These are phyloP conservation scores for Aegithalos caudatus DNA, from an alignment of 2,113 vertebrate genomes.

Conservation along the genomic window DNA sequence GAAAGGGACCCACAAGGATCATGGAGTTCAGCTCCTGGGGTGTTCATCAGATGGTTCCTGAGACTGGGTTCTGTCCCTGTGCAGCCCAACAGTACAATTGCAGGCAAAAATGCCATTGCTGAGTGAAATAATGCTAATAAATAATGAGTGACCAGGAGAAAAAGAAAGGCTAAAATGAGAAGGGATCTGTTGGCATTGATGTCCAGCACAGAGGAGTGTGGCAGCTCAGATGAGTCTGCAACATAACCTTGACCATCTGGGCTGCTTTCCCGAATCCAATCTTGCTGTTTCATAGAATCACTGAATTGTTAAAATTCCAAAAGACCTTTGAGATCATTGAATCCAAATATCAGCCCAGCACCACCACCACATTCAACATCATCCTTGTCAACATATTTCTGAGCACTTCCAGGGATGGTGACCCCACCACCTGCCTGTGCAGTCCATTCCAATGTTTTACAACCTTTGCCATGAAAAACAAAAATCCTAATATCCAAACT, in stretches of 20 bases:
- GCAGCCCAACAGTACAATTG: accelerated
- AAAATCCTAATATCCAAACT: not conserved
- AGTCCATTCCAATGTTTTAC: not conserved
- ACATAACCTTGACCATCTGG: not conserved
- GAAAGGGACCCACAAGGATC: not conserved
- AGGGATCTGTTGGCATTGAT: not conserved
- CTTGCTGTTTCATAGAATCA: not conserved
- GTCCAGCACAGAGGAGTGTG: not conserved
- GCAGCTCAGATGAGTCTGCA: not conserved
- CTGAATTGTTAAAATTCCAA: not conserved
- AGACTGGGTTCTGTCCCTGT: not conserved
- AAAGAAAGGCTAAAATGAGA: not conserved
- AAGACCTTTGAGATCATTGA: not conserved
- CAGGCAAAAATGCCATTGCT: not conserved
- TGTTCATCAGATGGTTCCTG: not conserved
- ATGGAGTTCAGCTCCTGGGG: accelerated
- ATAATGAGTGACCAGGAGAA: not conserved
- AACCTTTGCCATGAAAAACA: not conserved
- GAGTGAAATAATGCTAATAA: not conserved
- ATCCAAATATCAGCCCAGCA: not conserved
- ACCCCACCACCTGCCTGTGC: not conserved
- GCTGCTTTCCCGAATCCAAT: not conserved
- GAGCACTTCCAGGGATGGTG: not conserved
- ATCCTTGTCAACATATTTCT: not conserved
- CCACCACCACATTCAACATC: not conserved